A percentile compares a stretch with the other conserved stretches of the same genome.
Conservation (phyloP, 1,140 invertebrate species). For the Drosophila pruinosa region DNA sequence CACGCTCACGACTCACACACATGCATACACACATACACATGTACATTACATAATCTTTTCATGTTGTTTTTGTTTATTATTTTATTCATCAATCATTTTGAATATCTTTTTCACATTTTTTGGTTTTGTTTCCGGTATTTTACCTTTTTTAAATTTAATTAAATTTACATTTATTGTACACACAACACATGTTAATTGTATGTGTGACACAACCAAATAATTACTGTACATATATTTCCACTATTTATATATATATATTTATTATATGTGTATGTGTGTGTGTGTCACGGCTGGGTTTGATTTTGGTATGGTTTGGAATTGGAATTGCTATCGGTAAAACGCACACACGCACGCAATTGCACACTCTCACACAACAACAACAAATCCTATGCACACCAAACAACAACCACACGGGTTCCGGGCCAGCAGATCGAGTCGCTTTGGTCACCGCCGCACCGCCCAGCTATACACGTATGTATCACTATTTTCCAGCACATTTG, state of each 20-base stretch:
- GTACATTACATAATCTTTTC: slow-evolving; percentile 66
- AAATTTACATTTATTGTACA: slow-evolving; percentile 67
- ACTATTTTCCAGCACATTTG: slow-evolving; percentile 83
- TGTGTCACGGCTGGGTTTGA: slow-evolving; percentile 65
- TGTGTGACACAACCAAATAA: slow-evolving; percentile 43
- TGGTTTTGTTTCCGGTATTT: slow-evolving; percentile 70
- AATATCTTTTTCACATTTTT: slow-evolving; percentile 56
- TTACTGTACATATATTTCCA: slow-evolving; percentile 60
- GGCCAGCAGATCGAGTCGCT: slow-evolving; percentile 83
- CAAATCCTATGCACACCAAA: slow-evolving; percentile 44
- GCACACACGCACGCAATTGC: slow-evolving; percentile 34
- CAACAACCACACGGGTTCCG: slow-evolving; percentile 18
- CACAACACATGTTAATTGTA: slow-evolving; percentile 11
- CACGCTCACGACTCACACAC: slow-evolving; percentile 52
- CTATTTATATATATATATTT: slow-evolving; percentile 42
- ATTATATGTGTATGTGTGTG: slow-evolving; percentile 50
- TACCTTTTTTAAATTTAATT: slow-evolving; percentile 70
- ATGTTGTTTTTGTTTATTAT: slow-evolving; percentile 58
- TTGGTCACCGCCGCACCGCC: slow-evolving; percentile 83
- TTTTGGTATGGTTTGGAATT: slow-evolving; percentile 62
- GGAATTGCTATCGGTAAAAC: slow-evolving; percentile 52
- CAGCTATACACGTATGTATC: slow-evolving; percentile 84
- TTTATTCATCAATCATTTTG: slow-evolving; percentile 72
- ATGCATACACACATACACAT: slow-evolving; percentile 23
- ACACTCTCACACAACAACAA: slow-evolving; percentile 20